phyloP scores from a whole-genome alignment of 2,113 vertebrate species.

The Elgaria multicarinata region DNA sequence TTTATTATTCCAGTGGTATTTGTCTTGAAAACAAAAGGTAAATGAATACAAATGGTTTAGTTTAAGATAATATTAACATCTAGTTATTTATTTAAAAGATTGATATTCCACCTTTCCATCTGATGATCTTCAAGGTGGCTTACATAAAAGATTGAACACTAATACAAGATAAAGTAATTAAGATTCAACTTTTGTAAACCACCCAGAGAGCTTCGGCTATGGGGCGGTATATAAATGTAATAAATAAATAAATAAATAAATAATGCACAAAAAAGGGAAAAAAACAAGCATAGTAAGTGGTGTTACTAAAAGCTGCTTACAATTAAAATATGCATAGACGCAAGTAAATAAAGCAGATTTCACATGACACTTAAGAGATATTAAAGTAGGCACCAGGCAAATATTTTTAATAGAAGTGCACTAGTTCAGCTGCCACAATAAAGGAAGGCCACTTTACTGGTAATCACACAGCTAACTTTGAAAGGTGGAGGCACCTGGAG shows the following conservation, averaged over 20 bases:
- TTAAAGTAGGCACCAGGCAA: background rate
- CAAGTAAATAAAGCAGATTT: background rate
- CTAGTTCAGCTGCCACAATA: background rate
- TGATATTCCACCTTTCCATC: background rate
- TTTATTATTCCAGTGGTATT: conserved; percentile 41
- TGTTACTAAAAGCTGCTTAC: background rate
- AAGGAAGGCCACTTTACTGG: background rate
- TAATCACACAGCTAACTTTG: background rate
- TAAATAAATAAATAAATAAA: too few relatives aligned
- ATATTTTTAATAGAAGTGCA: background rate
- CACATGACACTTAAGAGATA: background rate
- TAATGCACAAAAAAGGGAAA: background rate
- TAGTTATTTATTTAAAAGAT: background rate
- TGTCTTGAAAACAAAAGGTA: conserved; percentile 45
- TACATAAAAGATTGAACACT: background rate
- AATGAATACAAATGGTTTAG: conserved; percentile 28
- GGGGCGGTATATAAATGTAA: too few relatives aligned
- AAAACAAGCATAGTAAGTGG: background rate
- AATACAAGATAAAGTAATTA: background rate
- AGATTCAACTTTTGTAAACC: background rate
- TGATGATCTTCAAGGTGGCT: background rate
- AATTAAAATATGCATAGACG: background rate
- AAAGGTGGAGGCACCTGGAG: background rate
- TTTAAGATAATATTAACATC: conserved; percentile 1
- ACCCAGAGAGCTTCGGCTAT: too few relatives aligned